These are phyloP conservation scores for Cygnus olor DNA, from an alignment of 2,797 vertebrate genomes.

Conservation along the genomic window DNA sequence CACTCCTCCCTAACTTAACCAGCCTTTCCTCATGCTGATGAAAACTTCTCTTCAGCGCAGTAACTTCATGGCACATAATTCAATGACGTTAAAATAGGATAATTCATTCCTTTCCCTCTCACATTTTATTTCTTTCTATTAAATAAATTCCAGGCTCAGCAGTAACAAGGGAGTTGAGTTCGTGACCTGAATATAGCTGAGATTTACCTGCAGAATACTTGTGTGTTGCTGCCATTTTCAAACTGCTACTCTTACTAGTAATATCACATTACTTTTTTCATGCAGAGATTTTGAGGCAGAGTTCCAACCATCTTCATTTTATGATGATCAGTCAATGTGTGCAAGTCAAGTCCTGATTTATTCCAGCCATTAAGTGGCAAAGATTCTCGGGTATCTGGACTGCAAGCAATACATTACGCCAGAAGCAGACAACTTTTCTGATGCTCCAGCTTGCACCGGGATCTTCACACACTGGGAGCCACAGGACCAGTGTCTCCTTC, in stretches of 20 bases:
- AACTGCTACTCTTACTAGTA: not conserved
- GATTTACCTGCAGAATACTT: conserved; percentile 34
- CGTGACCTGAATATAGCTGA: conserved; percentile 12
- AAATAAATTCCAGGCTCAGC: conserved; percentile 28
- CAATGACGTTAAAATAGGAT: conserved; percentile 21
- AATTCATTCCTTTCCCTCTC: conserved; percentile 12
- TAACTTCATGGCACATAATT: conserved; percentile 9
- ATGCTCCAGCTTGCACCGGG: not conserved
- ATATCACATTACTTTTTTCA: not conserved
- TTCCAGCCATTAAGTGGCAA: not conserved
- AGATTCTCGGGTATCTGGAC: not conserved
- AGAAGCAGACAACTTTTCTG: not conserved
- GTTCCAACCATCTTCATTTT: not conserved
- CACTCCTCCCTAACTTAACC: not conserved
- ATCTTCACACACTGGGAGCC: not conserved
- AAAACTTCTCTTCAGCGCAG: not conserved
- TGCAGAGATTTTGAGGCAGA: not conserved
- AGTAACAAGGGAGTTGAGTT: conserved; percentile 29
- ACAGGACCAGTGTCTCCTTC: not conserved
- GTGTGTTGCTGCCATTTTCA: not conserved
- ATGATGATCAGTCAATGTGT: not conserved
- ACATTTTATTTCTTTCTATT: conserved; percentile 48
- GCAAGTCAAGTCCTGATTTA: conserved; percentile 31
- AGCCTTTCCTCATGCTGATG: not conserved
- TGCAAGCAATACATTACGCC: not conserved